Evolutionary conservation across 2,113 vertebrate genomes (phyloP).

Genomic region (Glareola pratincola): DNA sequence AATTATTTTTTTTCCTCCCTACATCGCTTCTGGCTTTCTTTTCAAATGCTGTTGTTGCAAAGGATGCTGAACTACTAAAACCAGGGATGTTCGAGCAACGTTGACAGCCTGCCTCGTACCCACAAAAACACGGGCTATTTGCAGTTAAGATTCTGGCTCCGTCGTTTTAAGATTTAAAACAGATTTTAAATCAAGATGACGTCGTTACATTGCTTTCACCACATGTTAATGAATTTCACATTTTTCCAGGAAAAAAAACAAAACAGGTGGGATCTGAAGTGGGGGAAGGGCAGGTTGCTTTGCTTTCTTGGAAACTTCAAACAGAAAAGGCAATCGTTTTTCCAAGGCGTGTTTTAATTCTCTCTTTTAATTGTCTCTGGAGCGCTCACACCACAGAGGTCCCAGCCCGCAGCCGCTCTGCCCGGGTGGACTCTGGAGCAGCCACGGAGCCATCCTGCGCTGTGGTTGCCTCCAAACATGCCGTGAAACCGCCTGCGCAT

Average conservation of each 20-base stretch:
- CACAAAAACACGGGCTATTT: constrained; percentile 6
- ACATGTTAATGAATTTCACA: constrained; percentile 61
- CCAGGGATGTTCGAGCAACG: background rate
- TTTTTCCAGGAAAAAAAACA: constrained; percentile 17
- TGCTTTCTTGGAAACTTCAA: constrained; percentile 13
- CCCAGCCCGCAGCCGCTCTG: accelerated
- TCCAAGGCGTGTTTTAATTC: background rate
- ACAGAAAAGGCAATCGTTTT: constrained; percentile 5
- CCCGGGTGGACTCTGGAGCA: background rate
- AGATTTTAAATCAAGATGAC: constrained; percentile 61
- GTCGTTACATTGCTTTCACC: constrained; percentile 32
- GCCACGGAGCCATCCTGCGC: accelerated
- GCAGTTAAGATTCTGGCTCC: constrained; percentile 3
- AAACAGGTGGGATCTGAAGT: constrained; percentile 47
- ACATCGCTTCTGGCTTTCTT: background rate
- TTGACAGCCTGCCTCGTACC: background rate
- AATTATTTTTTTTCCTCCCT: background rate
- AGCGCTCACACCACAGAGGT: background rate
- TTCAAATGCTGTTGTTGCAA: background rate
- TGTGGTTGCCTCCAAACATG: background rate
- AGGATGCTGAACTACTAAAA: background rate
- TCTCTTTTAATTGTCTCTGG: background rate
- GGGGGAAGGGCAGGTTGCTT: constrained; percentile 6
- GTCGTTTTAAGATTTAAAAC: constrained; percentile 45
- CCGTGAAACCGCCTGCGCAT: accelerated